Evolutionary conservation across 2,113 vertebrate genomes (phyloP).

Genomic region (Agelaius phoeniceus): DNA sequence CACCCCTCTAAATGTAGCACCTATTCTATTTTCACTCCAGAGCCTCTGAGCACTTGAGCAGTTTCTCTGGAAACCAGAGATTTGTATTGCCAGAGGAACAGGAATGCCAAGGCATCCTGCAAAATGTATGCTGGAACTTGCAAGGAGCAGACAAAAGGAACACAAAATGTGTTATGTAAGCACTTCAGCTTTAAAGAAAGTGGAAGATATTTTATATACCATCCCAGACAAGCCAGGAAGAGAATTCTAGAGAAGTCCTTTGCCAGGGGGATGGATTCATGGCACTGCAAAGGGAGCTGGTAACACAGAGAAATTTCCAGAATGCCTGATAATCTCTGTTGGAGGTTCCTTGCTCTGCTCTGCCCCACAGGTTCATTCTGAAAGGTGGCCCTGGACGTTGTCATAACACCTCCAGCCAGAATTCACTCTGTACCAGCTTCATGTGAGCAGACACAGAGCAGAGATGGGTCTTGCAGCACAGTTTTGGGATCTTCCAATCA

Average conservation of each 20-base stretch:
- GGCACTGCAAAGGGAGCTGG: not conserved
- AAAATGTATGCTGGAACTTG: not conserved
- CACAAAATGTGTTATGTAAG: not conserved
- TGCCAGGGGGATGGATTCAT: not conserved
- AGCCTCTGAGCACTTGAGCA: not conserved
- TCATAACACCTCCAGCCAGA: rapidly evolving
- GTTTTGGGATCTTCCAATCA: not conserved
- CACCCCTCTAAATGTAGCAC: not conserved
- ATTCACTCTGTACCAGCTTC: not conserved
- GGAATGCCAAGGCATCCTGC: not conserved
- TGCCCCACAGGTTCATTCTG: not conserved
- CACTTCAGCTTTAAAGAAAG: not conserved
- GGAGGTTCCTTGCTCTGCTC: not conserved
- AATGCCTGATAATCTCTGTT: not conserved
- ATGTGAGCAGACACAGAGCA: not conserved
- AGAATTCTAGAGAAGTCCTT: not conserved
- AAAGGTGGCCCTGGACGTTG: not conserved
- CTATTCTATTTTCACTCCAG: conserved; percentile 41
- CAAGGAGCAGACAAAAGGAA: not conserved
- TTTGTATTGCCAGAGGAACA: not conserved
- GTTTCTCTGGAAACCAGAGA: conserved; percentile 57
- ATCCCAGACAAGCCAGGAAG: not conserved
- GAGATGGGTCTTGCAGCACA: not conserved
- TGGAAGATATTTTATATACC: not conserved
- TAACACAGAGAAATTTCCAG: not conserved